Conservation (phyloP, 2,888 invertebrate species). For the Hydrotaea diabolus region DNA sequence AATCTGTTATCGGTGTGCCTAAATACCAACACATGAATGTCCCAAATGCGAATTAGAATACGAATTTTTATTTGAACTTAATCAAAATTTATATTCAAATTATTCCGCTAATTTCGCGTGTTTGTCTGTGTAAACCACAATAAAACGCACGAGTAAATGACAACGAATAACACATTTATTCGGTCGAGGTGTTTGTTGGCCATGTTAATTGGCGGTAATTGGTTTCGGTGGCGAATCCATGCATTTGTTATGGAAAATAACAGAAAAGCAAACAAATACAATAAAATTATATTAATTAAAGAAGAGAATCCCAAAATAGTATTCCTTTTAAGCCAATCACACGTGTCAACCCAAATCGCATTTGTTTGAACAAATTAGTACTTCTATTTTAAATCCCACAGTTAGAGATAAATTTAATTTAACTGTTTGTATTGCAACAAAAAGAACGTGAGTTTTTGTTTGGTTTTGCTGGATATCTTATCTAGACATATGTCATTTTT, state of each 20-base stretch:
- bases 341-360: too few relatives aligned
- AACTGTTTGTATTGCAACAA: too few relatives aligned
- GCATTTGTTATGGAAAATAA: slow-evolving; percentile 6
- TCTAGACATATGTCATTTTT: background rate
- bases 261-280: background rate
- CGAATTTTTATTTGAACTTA: background rate
- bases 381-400: too few relatives aligned
- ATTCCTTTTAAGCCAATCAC: background rate
- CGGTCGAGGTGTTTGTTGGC: background rate
- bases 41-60: background rate
- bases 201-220: slow-evolving; percentile 29
- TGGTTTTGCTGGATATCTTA: background rate
- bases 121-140: slow-evolving; percentile 4
- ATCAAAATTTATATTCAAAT: slow-evolving; percentile 12
- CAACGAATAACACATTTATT: background rate
- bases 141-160: slow-evolving; percentile 2
- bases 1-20: too few relatives aligned
- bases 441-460: too few relatives aligned
- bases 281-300: slow-evolving; percentile 25
- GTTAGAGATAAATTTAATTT: too few relatives aligned
- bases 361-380: too few relatives aligned
- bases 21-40: too few relatives aligned
- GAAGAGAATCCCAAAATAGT: background rate
- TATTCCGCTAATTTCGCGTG: slow-evolving; percentile 11
- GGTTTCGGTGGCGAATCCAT: background rate